These are phyloP conservation scores for Sanderia malayensis DNA, from an alignment of 30 jellyfish, hydroid and myxozoan genomes.

Conservation along the genomic window DNA sequence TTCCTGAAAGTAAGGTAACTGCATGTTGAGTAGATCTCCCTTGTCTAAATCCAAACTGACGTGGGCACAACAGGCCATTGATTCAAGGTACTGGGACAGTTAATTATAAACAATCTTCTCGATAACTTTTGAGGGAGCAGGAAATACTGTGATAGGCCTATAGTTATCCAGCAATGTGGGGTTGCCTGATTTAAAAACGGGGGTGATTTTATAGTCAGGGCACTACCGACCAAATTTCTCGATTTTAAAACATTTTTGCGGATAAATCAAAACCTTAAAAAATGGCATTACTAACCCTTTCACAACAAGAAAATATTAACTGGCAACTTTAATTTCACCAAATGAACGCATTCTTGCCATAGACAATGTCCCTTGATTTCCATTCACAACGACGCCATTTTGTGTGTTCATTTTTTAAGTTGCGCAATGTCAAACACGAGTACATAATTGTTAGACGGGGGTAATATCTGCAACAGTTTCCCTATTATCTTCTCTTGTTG, in stretches of 20 bases:
- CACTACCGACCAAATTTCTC: background rate
- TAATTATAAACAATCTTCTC: conserved; percentile 25
- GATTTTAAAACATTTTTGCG: background rate
- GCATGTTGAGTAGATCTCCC: conserved; percentile 63
- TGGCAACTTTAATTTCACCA: background rate
- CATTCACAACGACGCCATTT: background rate
- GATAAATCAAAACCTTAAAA: background rate
- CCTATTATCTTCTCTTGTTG: background rate
- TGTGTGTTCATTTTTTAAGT: background rate
- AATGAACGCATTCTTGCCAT: background rate
- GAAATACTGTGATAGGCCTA: conserved; percentile 21
- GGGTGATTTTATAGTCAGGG: conserved; percentile 25
- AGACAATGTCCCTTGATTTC: background rate
- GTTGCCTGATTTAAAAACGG: conserved; percentile 26
- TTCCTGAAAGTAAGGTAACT: conserved; percentile 43
- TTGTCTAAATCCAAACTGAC: conserved; percentile 56
- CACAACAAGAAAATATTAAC: background rate
- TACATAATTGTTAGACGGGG: background rate
- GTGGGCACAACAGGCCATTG: conserved; percentile 46
- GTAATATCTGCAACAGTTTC: background rate
- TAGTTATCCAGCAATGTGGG: conserved; percentile 16
- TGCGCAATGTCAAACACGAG: background rate
- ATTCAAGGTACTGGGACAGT: conserved; percentile 48
- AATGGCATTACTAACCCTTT: background rate
- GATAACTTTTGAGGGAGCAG: conserved; percentile 16